Base-by-base conservation (phyloP, 2,888 invertebrate species). In the Idaea aversata region DNA sequence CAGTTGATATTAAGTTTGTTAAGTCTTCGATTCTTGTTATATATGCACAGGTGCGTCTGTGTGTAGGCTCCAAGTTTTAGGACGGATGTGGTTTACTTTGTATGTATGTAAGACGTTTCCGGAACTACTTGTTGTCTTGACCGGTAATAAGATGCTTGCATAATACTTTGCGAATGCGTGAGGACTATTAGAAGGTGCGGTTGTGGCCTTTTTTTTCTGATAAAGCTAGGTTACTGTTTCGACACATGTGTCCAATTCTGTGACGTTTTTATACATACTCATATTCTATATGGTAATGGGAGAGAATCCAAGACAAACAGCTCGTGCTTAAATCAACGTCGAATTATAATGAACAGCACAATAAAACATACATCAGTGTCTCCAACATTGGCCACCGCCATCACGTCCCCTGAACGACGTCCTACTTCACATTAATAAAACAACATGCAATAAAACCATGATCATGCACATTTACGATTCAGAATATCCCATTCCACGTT, bases 401-500 rank as follows among this genome's bases (percentile, higher is more conserved):
- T n/a, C 16, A 5, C 58, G n/a, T 58, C 58, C 34, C 59, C 7
- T 25, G 57, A 4, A 57, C 15, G 10, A 25, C 34, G 15, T 34
- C 3, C 2, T 10, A 58, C n/a, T 58, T 3, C n/a, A 15, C 5
- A 16, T 59, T 59, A 34, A 59, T 34, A 59, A 15, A 16, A 25
- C 16, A 59, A 15, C 16, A 10, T 25, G 25, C 16, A 59, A 34
- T 59, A 34, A 58, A 58, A 63, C 15, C 58, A 34, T 63, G 34
- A 36, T 38, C 47, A 61, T 34, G 61, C 62, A 69, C 70, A 71
- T 69, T 61, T 65, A 62, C 63, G 63, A 67, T 75, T 47, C 13
- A 25, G 25, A 25, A 78, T 77, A 78, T 78, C 77, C 72, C 68
- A 69, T 70, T 67, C 67, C 72, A 69, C 71, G 71, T 76, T 74